Evolutionary conservation across 2,888 invertebrate genomes (phyloP), one percentile per base, ranked within the genome.

Genomic region (Caenorhabditis sulstoni): DNA sequence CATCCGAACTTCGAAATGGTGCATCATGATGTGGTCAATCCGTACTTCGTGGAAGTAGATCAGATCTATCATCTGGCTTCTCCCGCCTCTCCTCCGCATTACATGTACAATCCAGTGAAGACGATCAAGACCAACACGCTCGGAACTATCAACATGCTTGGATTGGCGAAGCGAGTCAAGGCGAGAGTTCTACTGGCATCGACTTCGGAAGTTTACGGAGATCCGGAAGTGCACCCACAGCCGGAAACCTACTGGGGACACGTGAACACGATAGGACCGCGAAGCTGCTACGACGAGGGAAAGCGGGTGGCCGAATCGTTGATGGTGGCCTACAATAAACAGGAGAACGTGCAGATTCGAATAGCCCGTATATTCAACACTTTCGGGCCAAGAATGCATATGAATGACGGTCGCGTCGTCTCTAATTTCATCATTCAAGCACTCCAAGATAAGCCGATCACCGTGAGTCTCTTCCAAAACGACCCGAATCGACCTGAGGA

Each of bases 261-360:
- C 91, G 99, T 99, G 0, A 99, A 99, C 93, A 97, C 98, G 8
- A 97, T 99, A 88, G 92, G 92, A 12, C 92, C 92, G 0, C 81
- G 99, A 73, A 96, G 98, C 0, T 99, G 99, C 91, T 99, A 99
- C 90, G 99, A 99, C 90, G 99, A 99, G 92, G 98, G 97, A n/a
- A 99, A 99, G 92, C 93, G 99, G 65, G 96, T 98, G 0, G 95
- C 98, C 0, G 99, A 99, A 91, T 96, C 98, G 0, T 92, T 99
- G 73, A 94, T 94, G 85, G 97, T 97, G 91, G 96, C 99, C 0
- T 99, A 99, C 91, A 95, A 95, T 16, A 96, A 97, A 90, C 97
- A 98, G 93, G 98, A 99, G 91, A 95, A 95, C 58, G 95, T 99
- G 29, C 93, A 95, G 52, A 96, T 99, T 0, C 93, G 98, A 62